A percentile compares a stretch with the other conserved stretches of the same genome.
Conservation (phyloP, 2,888 invertebrate genomes). For the Amiota mariae region DNA sequence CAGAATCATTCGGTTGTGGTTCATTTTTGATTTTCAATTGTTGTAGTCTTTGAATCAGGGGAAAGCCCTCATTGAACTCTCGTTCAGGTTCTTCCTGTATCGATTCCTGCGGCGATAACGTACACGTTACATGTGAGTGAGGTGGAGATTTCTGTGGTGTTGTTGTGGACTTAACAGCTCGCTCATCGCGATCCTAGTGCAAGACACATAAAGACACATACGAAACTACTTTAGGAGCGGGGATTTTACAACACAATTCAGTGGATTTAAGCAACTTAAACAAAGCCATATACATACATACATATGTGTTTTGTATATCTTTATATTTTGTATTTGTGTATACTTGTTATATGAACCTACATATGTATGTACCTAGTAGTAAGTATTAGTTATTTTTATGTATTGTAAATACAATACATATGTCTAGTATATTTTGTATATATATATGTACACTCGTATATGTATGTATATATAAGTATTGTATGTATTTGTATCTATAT, state of each 20-base stretch:
- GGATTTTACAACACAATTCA: conserved; percentile 64
- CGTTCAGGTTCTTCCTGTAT: conserved; percentile 75
- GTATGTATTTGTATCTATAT: neutral
- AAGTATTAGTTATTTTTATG: neutral
- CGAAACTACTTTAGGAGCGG: conserved; percentile 73
- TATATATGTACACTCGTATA: neutral
- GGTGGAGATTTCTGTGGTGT: conserved; percentile 75
- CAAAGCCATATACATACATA: conserved; percentile 18
- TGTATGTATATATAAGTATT: neutral
- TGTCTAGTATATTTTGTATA: neutral
- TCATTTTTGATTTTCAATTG: conserved; percentile 86
- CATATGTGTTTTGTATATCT: conserved; percentile 11
- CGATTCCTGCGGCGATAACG: conserved; percentile 76
- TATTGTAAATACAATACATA: neutral
- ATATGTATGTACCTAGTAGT: neutral
- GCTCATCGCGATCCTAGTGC: conserved; percentile 77
- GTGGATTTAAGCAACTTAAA: conserved; percentile 47
- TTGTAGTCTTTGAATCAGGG: conserved; percentile 84
- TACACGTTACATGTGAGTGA: conserved; percentile 78
- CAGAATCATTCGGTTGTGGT: conserved; percentile 74
- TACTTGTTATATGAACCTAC: neutral
- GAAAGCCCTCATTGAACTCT: conserved; percentile 81
- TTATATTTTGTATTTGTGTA: neutral
- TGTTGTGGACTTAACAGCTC: conserved; percentile 73
- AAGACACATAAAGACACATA: conserved; percentile 73